Evolutionary conservation across 2,888 invertebrate species (phyloP).

Genomic region (Napeogenes inachia): DNA sequence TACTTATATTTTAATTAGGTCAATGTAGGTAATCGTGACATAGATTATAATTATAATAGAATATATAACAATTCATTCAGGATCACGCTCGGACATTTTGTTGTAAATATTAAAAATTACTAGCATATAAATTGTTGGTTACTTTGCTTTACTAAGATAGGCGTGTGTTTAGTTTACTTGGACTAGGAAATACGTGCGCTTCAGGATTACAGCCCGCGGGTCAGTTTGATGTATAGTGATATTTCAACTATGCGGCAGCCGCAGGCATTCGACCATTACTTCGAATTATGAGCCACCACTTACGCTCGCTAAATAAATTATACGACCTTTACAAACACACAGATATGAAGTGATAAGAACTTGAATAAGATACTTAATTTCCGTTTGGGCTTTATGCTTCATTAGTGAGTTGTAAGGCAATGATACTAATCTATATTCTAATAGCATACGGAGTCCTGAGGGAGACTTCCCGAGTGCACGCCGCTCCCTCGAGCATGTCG

Average conservation of each 20-base stretch:
- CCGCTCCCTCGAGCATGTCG: slow-evolving; percentile 55
- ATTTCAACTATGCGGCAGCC: slow-evolving; percentile 30
- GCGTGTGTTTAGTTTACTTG: slow-evolving; percentile 15
- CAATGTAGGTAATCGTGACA: no score
- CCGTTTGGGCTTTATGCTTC: slow-evolving; percentile 40
- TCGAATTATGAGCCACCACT: slow-evolving; percentile 28
- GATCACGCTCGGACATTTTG: no score
- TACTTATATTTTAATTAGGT: no score
- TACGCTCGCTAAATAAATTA: slow-evolving; percentile 27
- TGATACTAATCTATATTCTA: slow-evolving; percentile 65
- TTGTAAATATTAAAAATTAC: not conserved
- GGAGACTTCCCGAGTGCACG: slow-evolving; percentile 57
- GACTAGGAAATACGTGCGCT: slow-evolving; percentile 22
- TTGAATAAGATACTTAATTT: slow-evolving; percentile 28
- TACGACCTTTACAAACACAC: slow-evolving; percentile 17
- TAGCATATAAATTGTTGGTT: not conserved
- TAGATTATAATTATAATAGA: no score
- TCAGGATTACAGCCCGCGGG: slow-evolving; percentile 27
- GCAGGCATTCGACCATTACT: slow-evolving; percentile 26
- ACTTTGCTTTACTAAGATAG: slow-evolving; percentile 14
- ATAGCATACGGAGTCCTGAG: slow-evolving; percentile 56
- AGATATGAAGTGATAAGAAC: slow-evolving; percentile 24
- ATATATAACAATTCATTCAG: no score
- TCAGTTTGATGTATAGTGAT: slow-evolving; percentile 30
- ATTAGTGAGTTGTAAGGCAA: slow-evolving; percentile 56